Percentiles rank a stretch among this genome's conserved stretches.
These are phyloP conservation scores for Xiphophorus hellerii DNA, from an alignment of 2,113 vertebrate species.

Conservation along the genomic window DNA sequence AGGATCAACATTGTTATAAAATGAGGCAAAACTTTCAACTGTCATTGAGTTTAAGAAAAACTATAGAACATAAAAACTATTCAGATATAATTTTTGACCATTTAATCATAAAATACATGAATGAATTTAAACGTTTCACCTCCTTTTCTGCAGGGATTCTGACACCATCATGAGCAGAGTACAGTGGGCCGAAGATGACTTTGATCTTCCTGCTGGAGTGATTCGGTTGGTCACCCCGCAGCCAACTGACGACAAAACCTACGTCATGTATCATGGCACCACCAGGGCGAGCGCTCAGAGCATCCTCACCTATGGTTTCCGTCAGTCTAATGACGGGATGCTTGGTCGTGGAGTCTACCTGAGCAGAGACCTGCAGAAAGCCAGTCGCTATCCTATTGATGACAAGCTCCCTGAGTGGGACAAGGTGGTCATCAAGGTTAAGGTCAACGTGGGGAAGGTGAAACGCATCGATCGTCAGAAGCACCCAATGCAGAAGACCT, in stretches of 20 bases:
- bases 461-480: conserved; percentile 45
- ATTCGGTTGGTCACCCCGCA: accelerated
- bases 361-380: conserved; percentile 71
- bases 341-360: conserved; percentile 74
- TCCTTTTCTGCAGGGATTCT: not conserved
- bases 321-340: conserved; percentile 36
- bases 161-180: conserved; percentile 19
- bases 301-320: conserved; percentile 30
- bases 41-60: no score
- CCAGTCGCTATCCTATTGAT: conserved; percentile 51
- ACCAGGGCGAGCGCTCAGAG: accelerated
- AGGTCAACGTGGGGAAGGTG: conserved; percentile 34
- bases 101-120: no score
- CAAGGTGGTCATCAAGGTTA: conserved; percentile 48
- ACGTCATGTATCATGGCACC: conserved; percentile 81
- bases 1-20: no score
- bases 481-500: conserved; percentile 58
- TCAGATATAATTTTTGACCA: no score
- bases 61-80: no score
- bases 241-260: accelerated
- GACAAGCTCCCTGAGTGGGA: not conserved
- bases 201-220: accelerated
- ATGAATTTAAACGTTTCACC: no score
- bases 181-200: conserved; percentile 63
- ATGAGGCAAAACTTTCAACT: no score